Percentiles rank a stretch among this genome's conserved stretches.
Conservation (phyloP, 2,797 vertebrate species). For the Aldrovandia affinis region DNA sequence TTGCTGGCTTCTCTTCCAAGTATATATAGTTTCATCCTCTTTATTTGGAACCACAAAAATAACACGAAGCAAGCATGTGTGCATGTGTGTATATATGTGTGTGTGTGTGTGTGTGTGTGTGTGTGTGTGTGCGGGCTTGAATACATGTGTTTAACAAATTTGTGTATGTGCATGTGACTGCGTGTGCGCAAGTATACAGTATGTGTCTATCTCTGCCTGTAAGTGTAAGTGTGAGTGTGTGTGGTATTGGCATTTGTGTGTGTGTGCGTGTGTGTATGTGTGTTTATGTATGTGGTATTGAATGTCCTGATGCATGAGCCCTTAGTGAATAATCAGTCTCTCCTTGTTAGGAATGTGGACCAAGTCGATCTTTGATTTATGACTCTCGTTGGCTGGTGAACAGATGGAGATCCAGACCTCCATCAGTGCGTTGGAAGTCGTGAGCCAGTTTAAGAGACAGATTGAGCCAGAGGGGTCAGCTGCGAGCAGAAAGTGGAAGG, state of each 20-base stretch:
- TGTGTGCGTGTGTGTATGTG: background rate
- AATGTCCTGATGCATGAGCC: conserved; percentile 2
- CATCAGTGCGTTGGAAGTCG: conserved; percentile 67
- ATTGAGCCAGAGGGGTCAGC: conserved; percentile 46
- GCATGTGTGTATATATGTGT: background rate
- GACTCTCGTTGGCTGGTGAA: conserved; percentile 17
- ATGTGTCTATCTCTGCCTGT: background rate
- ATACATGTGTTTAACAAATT: background rate
- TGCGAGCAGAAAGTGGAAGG: conserved; percentile 38
- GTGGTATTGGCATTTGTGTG: conserved; percentile 13
- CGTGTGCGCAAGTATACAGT: background rate
- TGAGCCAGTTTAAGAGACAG: conserved; percentile 69
- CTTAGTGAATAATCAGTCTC: background rate
- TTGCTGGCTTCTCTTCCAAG: background rate
- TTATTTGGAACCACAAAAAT: background rate
- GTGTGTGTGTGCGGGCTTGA: background rate
- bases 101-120: background rate
- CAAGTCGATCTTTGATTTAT: conserved; percentile 35
- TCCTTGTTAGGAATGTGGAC: background rate
- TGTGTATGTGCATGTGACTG: background rate
- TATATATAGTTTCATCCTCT: background rate
- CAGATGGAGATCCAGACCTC: conserved; percentile 69
- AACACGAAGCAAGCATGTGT: background rate
- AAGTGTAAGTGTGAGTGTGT: background rate
- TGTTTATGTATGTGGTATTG: background rate